Conservation (phyloP, 2,113 vertebrate genomes). For the Pachypanchax playfairii region DNA sequence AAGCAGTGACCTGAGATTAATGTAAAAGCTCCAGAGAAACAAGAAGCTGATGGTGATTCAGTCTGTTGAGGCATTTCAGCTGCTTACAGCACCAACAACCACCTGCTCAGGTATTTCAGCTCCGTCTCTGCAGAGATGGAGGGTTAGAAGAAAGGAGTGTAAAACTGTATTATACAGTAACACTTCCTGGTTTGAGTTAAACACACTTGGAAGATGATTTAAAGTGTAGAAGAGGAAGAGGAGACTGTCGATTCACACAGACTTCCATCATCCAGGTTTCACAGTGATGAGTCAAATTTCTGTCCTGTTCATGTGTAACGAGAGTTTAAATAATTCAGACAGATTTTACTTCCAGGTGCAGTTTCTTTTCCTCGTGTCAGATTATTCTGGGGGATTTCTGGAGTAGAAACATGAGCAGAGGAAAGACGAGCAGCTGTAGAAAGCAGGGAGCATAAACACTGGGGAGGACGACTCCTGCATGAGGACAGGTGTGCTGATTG, state of each 20-base stretch:
- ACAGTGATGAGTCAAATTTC: not conserved
- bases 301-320: too few species aligned
- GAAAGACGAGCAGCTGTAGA: too few species aligned
- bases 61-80: not conserved
- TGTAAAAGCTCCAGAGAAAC: constrained; percentile 10
- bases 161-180: not conserved
- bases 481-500: too few species aligned
- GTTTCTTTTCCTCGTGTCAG: too few species aligned
- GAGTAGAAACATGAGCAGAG: too few species aligned
- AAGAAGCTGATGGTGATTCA: not conserved
- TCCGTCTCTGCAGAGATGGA: not conserved
- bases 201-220: not conserved
- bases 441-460: too few species aligned
- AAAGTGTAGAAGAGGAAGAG: not conserved
- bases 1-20: constrained; percentile 18
- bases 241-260: too few species aligned
- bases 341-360: too few species aligned
- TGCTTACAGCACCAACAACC: constrained; percentile 4
- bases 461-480: too few species aligned
- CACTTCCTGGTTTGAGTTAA: not conserved
- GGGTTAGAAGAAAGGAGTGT: not conserved
- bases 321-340: too few species aligned
- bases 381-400: too few species aligned
- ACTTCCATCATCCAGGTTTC: not conserved
- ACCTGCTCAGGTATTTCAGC: constrained; percentile 6